phyloP scores from a whole-genome alignment of 2,797 vertebrate species.

The Coregonus ussuriensis region DNA sequence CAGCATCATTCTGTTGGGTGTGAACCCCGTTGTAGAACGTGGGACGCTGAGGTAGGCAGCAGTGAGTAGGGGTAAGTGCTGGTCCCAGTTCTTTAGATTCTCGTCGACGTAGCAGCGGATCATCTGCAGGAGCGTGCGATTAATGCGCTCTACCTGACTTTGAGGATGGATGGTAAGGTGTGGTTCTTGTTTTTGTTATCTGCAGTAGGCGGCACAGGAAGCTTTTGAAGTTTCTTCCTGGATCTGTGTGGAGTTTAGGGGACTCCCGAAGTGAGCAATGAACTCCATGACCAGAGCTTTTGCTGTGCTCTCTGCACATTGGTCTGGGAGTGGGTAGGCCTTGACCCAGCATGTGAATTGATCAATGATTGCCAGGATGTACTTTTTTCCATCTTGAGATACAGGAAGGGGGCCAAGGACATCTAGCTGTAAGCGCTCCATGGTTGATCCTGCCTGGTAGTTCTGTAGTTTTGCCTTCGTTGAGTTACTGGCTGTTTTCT shows the following conservation, averaged over 20 bases:
- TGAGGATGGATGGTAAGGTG: conserved; percentile 27
- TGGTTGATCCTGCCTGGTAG: background rate
- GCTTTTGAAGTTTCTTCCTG: conserved; percentile 36
- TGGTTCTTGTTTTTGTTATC: conserved; percentile 32
- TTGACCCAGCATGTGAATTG: background rate
- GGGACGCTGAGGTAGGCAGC: conserved; percentile 19
- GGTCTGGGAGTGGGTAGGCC: background rate
- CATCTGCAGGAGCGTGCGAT: conserved; percentile 25
- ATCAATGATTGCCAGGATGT: background rate
- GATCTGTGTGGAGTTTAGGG: conserved; percentile 29
- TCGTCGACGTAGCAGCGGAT: conserved; percentile 17
- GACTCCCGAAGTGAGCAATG: background rate
- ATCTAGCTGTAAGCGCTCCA: background rate
- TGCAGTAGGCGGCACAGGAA: conserved; percentile 13
- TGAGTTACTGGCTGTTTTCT: background rate
- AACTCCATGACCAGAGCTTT: background rate
- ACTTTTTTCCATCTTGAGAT: background rate
- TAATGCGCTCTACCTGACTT: conserved; percentile 25
- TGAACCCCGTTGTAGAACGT: conserved; percentile 23
- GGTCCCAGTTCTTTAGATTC: conserved; percentile 31
- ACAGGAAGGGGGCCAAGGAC: background rate
- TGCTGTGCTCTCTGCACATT: background rate
- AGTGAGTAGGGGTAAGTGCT: conserved; percentile 24
- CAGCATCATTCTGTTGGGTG: conserved; percentile 32
- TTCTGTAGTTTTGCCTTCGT: background rate